phyloP scores from a whole-genome alignment of 2,888 invertebrate genomes.

The Lymantria dispar region DNA sequence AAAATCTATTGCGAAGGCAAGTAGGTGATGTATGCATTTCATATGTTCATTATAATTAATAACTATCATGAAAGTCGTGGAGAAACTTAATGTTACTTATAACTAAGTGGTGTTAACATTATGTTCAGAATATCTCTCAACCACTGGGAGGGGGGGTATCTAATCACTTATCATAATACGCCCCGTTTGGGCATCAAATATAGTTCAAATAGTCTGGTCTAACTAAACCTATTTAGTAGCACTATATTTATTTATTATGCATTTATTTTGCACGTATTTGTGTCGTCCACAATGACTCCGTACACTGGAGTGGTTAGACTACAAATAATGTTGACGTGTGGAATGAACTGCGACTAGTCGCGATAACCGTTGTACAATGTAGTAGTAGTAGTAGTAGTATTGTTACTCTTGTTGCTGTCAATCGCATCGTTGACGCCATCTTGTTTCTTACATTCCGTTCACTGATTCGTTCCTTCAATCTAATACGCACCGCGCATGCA shows the following conservation, averaged over 20 bases:
- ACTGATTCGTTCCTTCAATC: constrained; percentile 52
- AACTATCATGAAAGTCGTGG: constrained; percentile 51
- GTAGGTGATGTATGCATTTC: constrained; percentile 71
- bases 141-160: constrained; percentile 38
- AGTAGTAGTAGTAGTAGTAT: no score
- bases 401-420: constrained; percentile 20
- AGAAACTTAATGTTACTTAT: constrained; percentile 49
- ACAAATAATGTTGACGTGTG: constrained; percentile 53
- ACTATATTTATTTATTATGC: constrained; percentile 73
- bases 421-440: constrained; percentile 44
- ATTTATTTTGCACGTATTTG: constrained; percentile 55
- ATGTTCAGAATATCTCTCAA: constrained; percentile 54
- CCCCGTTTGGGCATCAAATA: constrained; percentile 52
- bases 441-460: constrained; percentile 54
- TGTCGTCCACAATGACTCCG: constrained; percentile 59
- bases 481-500: constrained; percentile 55
- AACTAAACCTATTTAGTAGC: constrained; percentile 61
- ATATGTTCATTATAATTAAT: constrained; percentile 35
- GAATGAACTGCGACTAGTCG: constrained; percentile 23
- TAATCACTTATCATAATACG: constrained; percentile 49
- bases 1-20: constrained; percentile 74
- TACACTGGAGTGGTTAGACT: constrained; percentile 58
- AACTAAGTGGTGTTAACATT: constrained; percentile 70
- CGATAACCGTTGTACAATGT: constrained; percentile 3
- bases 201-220: constrained; percentile 52